Conservation (phyloP, 2,797 vertebrate species). For the Gobionotothen gibberifrons region DNA sequence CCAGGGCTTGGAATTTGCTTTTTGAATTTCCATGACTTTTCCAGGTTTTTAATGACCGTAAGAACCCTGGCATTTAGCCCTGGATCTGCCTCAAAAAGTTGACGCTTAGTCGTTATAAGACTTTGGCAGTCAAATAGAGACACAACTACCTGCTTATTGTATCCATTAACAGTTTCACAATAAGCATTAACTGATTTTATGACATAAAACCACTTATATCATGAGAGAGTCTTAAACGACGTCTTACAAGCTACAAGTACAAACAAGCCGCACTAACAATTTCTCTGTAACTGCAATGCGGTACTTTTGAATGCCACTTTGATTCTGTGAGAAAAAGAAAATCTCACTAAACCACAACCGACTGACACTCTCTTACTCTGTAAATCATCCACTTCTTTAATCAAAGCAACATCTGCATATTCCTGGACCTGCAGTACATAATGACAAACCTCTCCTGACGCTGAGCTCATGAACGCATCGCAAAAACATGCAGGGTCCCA, state of each 20-base stretch:
- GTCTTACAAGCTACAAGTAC: background rate
- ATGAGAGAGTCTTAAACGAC: background rate
- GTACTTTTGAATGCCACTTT: background rate
- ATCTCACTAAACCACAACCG: background rate
- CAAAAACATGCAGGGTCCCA: conserved; percentile 24
- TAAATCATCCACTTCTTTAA: conserved; percentile 31
- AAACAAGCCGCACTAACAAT: background rate
- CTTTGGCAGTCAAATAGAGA: background rate
- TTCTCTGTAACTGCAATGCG: background rate
- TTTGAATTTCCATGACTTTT: no score
- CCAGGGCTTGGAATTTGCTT: no score
- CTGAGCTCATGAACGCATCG: conserved; percentile 34
- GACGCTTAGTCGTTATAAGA: background rate
- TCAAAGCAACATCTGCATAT: conserved; percentile 16
- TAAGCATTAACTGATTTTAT: background rate
- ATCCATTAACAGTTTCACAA: background rate
- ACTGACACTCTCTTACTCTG: background rate
- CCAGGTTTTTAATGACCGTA: no score
- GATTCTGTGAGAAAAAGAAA: background rate
- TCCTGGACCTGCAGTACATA: background rate
- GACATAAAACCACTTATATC: background rate
- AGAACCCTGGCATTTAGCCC: background rate
- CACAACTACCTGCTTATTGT: background rate
- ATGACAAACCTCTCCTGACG: conserved; percentile 1
- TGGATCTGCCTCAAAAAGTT: no score